Evolutionary conservation across 2,113 vertebrate species (phyloP).

Genomic region (Rhagologus leucostigma): DNA sequence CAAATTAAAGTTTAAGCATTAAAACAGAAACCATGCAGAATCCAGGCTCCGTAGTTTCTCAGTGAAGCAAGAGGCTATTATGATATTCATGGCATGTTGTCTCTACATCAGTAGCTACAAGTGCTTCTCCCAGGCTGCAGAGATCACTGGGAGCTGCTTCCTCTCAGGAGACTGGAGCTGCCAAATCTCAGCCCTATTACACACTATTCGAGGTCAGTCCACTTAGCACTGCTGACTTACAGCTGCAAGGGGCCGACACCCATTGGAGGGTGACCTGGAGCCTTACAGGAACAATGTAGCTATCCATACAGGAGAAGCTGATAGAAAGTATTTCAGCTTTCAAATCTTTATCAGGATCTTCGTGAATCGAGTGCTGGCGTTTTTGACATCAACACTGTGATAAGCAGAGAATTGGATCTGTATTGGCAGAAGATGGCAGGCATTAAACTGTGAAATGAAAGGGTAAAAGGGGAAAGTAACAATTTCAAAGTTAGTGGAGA

Average conservation of each 20-base stretch:
- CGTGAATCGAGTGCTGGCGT: neutral
- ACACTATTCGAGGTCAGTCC: neutral
- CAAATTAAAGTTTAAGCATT: neutral
- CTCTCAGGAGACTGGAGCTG: neutral
- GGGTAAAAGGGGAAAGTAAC: neutral
- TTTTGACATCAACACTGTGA: neutral
- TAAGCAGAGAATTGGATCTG: neutral
- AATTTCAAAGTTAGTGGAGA: neutral
- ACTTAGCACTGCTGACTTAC: neutral
- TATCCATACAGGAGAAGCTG: neutral
- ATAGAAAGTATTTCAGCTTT: neutral
- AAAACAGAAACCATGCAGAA: neutral
- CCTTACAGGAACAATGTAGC: neutral
- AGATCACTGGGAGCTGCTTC: neutral
- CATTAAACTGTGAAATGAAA: neutral
- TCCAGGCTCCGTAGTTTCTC: neutral
- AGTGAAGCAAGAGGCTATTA: neutral
- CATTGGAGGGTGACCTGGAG: neutral
- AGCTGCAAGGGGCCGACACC: neutral
- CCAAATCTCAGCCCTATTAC: neutral
- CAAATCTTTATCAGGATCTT: neutral
- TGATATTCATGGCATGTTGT: neutral
- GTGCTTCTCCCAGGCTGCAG: neutral
- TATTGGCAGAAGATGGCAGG: neutral
- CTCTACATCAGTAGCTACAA: neutral